Percentiles rank a stretch among this genome's conserved stretches.
Conservation (phyloP, 2,113 vertebrate species). For the Etia nguti region DNA sequence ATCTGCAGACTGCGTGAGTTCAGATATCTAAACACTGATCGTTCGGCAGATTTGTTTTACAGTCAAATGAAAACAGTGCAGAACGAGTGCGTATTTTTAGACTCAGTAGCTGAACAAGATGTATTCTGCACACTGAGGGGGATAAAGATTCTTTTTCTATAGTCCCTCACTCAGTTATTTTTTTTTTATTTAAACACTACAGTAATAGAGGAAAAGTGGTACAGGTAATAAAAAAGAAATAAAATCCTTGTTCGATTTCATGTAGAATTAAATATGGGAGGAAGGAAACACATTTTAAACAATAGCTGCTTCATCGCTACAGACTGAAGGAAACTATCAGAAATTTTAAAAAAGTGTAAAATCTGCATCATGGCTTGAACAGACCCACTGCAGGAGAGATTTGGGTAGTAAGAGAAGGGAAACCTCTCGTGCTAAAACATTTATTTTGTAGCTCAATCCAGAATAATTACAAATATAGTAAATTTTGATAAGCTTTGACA, state of each 20-base stretch:
- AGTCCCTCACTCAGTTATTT: background rate
- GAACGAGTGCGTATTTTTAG: background rate
- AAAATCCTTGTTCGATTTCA: background rate
- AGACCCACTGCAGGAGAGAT: background rate
- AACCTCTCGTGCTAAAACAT: background rate
- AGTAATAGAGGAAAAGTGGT: background rate
- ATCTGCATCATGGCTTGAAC: background rate
- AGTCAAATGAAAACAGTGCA: background rate
- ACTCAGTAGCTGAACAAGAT: background rate
- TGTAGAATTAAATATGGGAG: background rate
- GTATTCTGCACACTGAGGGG: background rate
- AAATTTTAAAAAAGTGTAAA: background rate
- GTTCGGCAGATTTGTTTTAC: background rate
- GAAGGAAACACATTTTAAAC: background rate
- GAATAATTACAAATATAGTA: background rate
- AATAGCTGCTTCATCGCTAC: background rate
- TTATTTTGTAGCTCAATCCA: background rate
- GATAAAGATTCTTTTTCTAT: background rate
- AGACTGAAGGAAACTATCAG: background rate
- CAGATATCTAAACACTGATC: background rate
- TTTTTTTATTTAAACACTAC: background rate
- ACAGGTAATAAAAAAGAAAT: background rate
- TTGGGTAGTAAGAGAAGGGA: background rate
- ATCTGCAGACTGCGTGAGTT: constrained; percentile 92
- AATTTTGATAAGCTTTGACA: background rate